Conservation (phyloP, 2,113 vertebrate genomes). For the Hiodon alosoides region DNA sequence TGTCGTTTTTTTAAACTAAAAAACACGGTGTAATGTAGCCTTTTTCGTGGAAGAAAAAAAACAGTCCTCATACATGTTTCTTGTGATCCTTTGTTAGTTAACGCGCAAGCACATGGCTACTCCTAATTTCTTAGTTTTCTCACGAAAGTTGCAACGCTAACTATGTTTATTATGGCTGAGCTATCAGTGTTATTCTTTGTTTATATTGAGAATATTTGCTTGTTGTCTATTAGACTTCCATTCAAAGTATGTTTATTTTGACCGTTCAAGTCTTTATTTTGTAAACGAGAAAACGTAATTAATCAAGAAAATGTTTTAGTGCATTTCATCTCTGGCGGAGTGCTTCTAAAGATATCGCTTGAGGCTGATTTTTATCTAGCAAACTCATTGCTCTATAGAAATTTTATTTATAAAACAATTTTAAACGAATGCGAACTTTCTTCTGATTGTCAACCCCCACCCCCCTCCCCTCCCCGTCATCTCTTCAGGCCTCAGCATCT, state of each 20-base stretch:
- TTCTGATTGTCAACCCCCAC: slow-evolving; percentile 37
- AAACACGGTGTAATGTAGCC: background rate
- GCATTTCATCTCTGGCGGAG: background rate
- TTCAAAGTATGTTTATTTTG: no score
- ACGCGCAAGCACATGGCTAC: slow-evolving; percentile 39
- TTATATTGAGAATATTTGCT: no score
- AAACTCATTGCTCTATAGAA: slow-evolving; percentile 29
- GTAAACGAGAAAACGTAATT: no score
- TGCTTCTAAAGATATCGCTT: no score
- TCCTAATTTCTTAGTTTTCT: background rate
- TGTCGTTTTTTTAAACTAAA: background rate
- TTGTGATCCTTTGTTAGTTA: slow-evolving; percentile 47
- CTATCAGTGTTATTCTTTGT: background rate
- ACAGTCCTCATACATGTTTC: slow-evolving; percentile 25
- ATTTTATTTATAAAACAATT: slow-evolving; percentile 2
- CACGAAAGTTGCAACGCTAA: background rate
- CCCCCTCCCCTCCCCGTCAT: slow-evolving; percentile 10
- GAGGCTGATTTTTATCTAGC: background rate
- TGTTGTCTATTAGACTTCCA: no score
- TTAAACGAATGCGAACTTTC: slow-evolving; percentile 6
- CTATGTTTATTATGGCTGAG: background rate
- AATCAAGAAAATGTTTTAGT: background rate
- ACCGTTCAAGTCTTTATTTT: no score
- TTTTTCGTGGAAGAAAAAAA: background rate
- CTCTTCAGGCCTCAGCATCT: slow-evolving; percentile 84